phyloP scores from a whole-genome alignment of 2,888 invertebrate species.

The Netelia inedita region DNA sequence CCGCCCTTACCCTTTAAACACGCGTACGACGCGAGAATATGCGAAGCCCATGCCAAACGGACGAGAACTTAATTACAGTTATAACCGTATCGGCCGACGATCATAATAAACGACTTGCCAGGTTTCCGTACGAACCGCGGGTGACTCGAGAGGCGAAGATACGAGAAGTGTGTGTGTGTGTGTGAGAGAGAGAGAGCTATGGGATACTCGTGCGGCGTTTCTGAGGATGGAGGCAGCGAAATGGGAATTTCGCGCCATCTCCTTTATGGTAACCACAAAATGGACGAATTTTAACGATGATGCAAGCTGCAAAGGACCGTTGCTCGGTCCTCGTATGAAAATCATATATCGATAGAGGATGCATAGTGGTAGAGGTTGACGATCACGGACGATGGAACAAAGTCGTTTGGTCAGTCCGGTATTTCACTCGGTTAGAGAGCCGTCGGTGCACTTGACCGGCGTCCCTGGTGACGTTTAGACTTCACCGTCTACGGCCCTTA shows the following conservation, averaged over 20 bases:
- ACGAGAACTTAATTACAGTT: constrained; percentile 72
- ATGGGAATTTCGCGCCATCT: constrained; percentile 11
- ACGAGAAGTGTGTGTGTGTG: neutral
- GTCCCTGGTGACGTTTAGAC: neutral
- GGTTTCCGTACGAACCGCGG: constrained; percentile 47
- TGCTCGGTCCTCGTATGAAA: neutral
- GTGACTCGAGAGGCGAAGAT: constrained; percentile 1
- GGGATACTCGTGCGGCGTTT: constrained; percentile 7
- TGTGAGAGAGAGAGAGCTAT: neutral
- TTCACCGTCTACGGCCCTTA: neutral
- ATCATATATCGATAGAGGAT: constrained; percentile 10
- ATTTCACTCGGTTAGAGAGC: constrained; percentile 4
- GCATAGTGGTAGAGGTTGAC: constrained; percentile 22
- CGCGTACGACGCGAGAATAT: constrained; percentile 49
- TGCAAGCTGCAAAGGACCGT: constrained; percentile 6
- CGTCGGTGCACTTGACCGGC: constrained; percentile 17
- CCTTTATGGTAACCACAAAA: constrained; percentile 19
- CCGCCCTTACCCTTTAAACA: constrained; percentile 6
- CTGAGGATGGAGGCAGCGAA: constrained; percentile 28
- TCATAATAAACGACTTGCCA: constrained; percentile 65
- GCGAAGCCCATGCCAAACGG: constrained; percentile 60
- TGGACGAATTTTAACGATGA: constrained; percentile 49
- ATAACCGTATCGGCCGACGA: constrained; percentile 68
- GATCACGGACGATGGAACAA: constrained; percentile 26
- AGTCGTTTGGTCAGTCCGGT: constrained; percentile 24